phyloP scores from a whole-genome alignment of 2,113 vertebrate genomes.

The Pungitius pungitius region DNA sequence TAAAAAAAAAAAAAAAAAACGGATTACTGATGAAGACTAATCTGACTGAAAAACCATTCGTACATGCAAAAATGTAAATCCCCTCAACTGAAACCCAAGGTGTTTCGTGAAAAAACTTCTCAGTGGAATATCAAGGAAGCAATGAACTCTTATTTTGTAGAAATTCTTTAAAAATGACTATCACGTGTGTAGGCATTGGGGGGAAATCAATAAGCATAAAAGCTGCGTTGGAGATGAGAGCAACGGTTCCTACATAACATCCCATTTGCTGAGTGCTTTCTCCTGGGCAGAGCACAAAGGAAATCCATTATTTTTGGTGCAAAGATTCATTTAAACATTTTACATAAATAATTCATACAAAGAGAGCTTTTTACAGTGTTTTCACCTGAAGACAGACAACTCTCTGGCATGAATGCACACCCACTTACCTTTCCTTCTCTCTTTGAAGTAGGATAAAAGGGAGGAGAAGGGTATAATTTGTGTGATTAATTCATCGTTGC shows the following conservation, averaged over 20 bases:
- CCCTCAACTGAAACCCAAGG: background rate
- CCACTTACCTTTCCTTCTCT: constrained; percentile 16
- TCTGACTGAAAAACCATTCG: constrained; percentile 10
- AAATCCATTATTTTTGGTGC: constrained; percentile 70
- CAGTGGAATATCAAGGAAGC: background rate
- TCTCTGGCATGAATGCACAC: constrained; percentile 46
- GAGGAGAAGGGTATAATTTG: constrained; percentile 52
- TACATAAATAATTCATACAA: constrained; percentile 78
- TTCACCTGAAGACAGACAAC: constrained; percentile 71
- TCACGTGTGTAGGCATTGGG: constrained; percentile 36
- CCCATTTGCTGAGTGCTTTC: constrained; percentile 68
- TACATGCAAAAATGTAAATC: background rate
- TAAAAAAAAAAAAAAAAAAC: constrained; percentile 2
- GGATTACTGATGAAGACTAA: background rate
- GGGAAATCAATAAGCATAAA: constrained; percentile 71
- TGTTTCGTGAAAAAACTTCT: constrained; percentile 15
- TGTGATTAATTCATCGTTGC: constrained; percentile 68
- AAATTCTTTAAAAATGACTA: constrained; percentile 44
- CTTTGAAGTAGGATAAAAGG: constrained; percentile 59
- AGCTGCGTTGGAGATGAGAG: constrained; percentile 68
- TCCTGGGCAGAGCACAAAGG: constrained; percentile 58
- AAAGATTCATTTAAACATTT: constrained; percentile 70
- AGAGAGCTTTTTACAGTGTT: constrained; percentile 68
- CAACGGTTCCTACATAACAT: constrained; percentile 74
- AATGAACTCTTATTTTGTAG: constrained; percentile 18